Conservation (phyloP, 1,140 invertebrate genomes). For the Saxidomus purpurata region DNA sequence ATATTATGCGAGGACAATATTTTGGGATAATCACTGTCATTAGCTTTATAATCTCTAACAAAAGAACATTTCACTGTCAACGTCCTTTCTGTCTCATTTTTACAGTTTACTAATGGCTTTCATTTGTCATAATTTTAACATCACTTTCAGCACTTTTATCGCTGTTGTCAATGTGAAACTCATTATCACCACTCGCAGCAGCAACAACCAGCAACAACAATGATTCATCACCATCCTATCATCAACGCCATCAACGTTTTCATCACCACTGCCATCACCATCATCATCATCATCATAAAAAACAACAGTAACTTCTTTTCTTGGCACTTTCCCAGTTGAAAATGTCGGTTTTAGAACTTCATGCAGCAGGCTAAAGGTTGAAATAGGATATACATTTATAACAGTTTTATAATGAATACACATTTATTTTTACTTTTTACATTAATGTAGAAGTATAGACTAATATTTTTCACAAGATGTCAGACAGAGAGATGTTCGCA, state of each 20-base stretch:
- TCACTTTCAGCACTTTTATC: not conserved
- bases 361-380: too few species aligned
- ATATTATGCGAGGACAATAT: not conserved
- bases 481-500: too few species aligned
- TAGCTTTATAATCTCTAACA: not conserved
- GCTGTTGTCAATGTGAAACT: not conserved
- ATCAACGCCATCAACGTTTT: not conserved
- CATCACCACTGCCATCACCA: not conserved
- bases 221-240: not conserved
- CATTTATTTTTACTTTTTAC: too few species aligned
- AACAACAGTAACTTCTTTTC: slow-evolving; percentile 5
- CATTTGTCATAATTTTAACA: not conserved
- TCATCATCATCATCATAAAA: slow-evolving; percentile 20
- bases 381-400: too few species aligned
- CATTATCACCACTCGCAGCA: not conserved
- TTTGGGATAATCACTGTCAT: not conserved
- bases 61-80: not conserved
- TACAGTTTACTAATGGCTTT: not conserved
- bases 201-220: not conserved
- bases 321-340: not conserved
- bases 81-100: not conserved
- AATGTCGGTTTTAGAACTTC: too few species aligned
- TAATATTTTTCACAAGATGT: too few species aligned
- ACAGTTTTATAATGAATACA: too few species aligned
- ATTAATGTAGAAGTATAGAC: too few species aligned